Evolutionary conservation across 2,888 invertebrate species (phyloP).

Genomic region (Lucinisca nassula): DNA sequence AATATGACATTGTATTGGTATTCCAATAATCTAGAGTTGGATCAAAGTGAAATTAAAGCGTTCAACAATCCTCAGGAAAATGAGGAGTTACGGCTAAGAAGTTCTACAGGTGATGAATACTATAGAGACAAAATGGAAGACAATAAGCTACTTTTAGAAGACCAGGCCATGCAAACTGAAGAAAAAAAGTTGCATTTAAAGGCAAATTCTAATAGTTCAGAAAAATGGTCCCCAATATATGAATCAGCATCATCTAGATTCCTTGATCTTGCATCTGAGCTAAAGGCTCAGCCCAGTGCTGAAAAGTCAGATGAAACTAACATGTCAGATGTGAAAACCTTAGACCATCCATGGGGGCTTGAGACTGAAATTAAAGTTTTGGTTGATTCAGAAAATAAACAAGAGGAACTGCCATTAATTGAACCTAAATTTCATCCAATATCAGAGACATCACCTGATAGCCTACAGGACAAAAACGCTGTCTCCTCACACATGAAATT

Average conservation of each 20-base stretch:
- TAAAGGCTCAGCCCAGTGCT: conserved; percentile 53
- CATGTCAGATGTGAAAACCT: neutral
- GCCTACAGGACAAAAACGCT: neutral
- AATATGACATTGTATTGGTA: conserved; percentile 68
- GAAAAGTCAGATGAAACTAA: neutral
- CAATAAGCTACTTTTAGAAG: too few relatives aligned
- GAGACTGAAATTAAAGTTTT: neutral
- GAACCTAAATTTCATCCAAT: neutral
- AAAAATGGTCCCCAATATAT: conserved; percentile 62
- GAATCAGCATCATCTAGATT: conserved; percentile 64
- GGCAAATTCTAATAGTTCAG: neutral
- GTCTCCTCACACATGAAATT: neutral
- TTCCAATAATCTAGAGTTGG: conserved; percentile 45
- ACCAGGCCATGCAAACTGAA: neutral
- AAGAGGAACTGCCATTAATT: neutral
- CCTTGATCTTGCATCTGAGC: conserved; percentile 60
- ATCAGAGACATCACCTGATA: neutral
- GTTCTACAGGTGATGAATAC: conserved; percentile 46
- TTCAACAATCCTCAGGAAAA: conserved; percentile 50
- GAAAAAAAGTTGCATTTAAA: neutral
- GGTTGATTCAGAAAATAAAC: neutral
- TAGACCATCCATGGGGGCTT: conserved; percentile 1
- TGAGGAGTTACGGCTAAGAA: neutral
- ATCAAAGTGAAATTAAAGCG: conserved; percentile 53
- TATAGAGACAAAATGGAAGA: conserved; percentile 22